Evolutionary conservation across 2,888 invertebrate genomes (phyloP), one percentile per base, ranked within the genome.

Genomic region (Phaonia tiefii): DNA sequence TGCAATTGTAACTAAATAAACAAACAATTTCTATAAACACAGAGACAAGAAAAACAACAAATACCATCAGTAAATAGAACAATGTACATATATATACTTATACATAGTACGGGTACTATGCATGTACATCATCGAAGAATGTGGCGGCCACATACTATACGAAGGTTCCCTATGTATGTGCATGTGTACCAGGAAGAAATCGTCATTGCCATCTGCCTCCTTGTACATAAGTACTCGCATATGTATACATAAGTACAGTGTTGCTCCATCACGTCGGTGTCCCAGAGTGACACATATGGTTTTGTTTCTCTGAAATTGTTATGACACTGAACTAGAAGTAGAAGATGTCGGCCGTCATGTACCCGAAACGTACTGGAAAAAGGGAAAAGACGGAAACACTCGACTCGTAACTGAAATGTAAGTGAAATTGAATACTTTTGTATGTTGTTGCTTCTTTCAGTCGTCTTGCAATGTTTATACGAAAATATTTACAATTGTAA

Each of bases 241-340:
- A n/a, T n/a, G n/a, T n/a, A n/a, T n/a, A n/a, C n/a, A n/a, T n/a
- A n/a, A n/a, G n/a, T n/a, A n/a, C n/a, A n/a, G n/a, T 31, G 31
- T 42, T 42, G 39, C 15, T 63, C 63, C 42, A 60, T 63, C 63
- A 63, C 22, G 42, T 20, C 20, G 37, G 63, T 63, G 42, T 63
- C 49, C 80, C 42, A 58, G 56, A 65, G 42, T 69, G 70, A 73
- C 76, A 73, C 76, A 79, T 75, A 60, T 72, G 75, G 63, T 46
- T 51, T 71, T 75, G 66, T 80, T 63, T 54, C 72, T 75, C 37
- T 42, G 22, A 42, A 63, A n/a, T 63, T 63, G 22, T 42, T 63
- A 63, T 42, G 20, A 42, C 22, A 42, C 63, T 42, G 22, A 13
- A 63, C 20, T 13, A 63, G 63, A 63, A 63, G n/a, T 2, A 10